A percentile compares a stretch with the other conserved stretches of the same genome.
phyloP scores from a whole-genome alignment of 2,888 invertebrate genomes.

The Parnassius orleans region DNA sequence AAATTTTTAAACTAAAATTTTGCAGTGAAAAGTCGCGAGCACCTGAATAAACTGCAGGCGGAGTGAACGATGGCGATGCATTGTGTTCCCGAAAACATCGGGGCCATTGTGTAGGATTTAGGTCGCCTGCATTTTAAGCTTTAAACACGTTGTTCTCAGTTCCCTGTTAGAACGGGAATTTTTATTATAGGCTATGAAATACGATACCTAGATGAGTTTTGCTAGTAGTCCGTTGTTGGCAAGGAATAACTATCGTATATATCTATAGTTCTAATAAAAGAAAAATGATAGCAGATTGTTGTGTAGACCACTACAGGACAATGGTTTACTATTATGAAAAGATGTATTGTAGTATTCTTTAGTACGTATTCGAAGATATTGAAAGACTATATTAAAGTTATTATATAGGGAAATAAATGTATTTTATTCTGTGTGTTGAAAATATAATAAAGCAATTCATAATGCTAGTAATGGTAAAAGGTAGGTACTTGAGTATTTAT shows the following conservation, averaged over 20 bases:
- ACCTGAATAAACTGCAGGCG: conserved; percentile 55
- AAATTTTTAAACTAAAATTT: conserved; percentile 42
- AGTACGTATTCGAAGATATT: no score
- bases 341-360: conserved; percentile 13
- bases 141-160: conserved; percentile 37
- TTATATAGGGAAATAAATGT: no score
- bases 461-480: no score
- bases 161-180: conserved; percentile 22
- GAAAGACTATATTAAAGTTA: no score
- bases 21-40: conserved; percentile 46
- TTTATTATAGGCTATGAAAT: conserved; percentile 28
- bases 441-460: no score
- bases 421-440: no score
- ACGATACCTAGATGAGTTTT: conserved; percentile 27
- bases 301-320: conserved; percentile 24
- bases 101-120: conserved; percentile 57
- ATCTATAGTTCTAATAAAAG: conserved; percentile 25
- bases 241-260: conserved; percentile 22
- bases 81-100: conserved; percentile 66
- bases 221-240: conserved; percentile 20
- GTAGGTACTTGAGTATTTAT: no score
- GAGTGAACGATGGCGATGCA: conserved; percentile 55
- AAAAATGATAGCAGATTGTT: conserved; percentile 17
- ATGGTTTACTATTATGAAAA: conserved; percentile 20
- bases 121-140: conserved; percentile 60